Base-by-base conservation (phyloP, 2,888 invertebrate species). In the Dromius quadrimaculatus region DNA sequence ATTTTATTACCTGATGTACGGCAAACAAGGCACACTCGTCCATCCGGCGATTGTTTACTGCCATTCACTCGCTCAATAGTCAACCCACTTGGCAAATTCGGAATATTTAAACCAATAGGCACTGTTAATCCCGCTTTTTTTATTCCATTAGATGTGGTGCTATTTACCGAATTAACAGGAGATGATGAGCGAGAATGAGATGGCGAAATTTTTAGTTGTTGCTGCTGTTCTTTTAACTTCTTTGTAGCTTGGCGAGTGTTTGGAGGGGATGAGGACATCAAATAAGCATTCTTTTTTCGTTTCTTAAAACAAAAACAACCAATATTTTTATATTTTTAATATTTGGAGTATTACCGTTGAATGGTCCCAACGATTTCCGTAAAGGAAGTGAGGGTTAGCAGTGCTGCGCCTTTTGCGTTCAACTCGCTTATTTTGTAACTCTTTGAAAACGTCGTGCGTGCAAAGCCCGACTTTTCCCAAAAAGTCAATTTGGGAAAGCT, bases 361-460 rank as follows among this genome's bases (percentile, higher is more conserved):
- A 5, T 70, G 70, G 23, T 70, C 70, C 70, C 70, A 70, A 34
- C 62, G 45, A 66, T 79, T 84, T 20, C 84, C 84, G 78, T 86
- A 86, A 15, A 86, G 79, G 76, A 86, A 87, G 73, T 86, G 85
- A 1, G 85, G 85, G 78, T 85, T 86, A 1, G 86, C 85, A 4
- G 86, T 86, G 71, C 86, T 86, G 36, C 86, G 79, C 23, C 86
- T 79, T 74, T 86, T 86, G 34, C 86, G 79, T 76, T 86, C 86
- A 6, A 83, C 83, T 62, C 85, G 79, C 72, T 82, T 83, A 72
- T 84, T 85, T 74, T 85, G 85, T 76, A 86, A 80, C 75, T 86
- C 86, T 36, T 81, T 80, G 72, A 79, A 83, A 11, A 81, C 80
- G 34, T 82, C 82, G 32, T 82, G 83, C 4, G 86, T 86, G 54